Base-by-base conservation (phyloP, 2,888 invertebrate genomes). In the Blastobasis adustella region DNA sequence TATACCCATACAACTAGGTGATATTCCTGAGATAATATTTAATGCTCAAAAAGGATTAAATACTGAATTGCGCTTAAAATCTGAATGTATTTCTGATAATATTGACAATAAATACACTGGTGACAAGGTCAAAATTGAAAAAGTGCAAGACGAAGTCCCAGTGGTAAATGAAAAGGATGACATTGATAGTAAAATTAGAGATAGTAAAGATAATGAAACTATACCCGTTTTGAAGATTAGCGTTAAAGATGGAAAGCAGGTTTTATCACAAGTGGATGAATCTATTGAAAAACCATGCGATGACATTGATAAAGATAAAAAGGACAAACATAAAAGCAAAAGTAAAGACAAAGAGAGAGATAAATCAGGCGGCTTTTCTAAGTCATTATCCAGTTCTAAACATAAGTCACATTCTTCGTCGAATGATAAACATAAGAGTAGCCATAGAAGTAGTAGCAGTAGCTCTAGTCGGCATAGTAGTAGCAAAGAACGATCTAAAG, bases 201-300 rank as follows among this genome's bases (percentile, higher is more conserved):
- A 65, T 59, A 76, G 68, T 52, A 81, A 65, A 60, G 88, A 79
- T 56, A 52, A 60, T 47, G 85, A 79, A 63, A 65, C 71, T 47
- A 71, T 88, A 57, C 84, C 82, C 49, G 81, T 79, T 54, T 76
- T 82, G 66, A 94, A 93, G 82, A 91, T 94, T 62, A 90, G 92
- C 41, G 85, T 93, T 54, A 92, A 93, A 69, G 94, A 94, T 81
- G 93, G 93, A 10, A 93, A 93, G 78, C 92, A 93, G 76, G 89
- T 92, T 47, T 81, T 94, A 66, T 90, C 92, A 6, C 91, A 92
- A 79, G 85, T 92, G 56, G 89, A 82, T 58, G 84, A 83, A 54
- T 71, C 55, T 56, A 79, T 76, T 58, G 70, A 58, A 58, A 78
- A 79, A 63, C 68, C 69, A 53, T 72, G 71, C 43, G 79, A 79